Conservation (phyloP, 2,113 vertebrate species). For the Engystomops pustulosus region DNA sequence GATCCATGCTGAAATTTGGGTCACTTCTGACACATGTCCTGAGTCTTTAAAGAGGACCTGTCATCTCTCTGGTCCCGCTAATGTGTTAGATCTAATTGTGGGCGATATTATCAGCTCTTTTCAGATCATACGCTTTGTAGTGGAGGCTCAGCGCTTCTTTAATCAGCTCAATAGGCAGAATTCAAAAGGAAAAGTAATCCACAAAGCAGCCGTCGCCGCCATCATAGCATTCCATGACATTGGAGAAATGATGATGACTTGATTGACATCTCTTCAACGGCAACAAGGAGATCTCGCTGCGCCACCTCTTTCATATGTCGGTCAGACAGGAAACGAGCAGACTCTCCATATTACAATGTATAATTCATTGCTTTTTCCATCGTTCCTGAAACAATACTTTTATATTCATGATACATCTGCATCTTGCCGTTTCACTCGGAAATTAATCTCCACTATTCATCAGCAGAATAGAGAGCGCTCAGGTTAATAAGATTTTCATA, state of each 20-base stretch:
- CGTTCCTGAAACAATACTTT: constrained; percentile 52
- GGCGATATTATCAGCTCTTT: neutral
- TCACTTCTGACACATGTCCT: too few relatives aligned
- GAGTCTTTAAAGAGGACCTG: too few relatives aligned
- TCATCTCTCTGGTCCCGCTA: too few relatives aligned
- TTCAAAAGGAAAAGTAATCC: neutral
- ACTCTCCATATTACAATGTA: constrained; percentile 51
- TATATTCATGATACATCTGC: constrained; percentile 55
- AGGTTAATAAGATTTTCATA: constrained; percentile 59
- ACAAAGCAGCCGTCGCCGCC: neutral
- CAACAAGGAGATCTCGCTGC: constrained; percentile 1
- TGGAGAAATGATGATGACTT: neutral
- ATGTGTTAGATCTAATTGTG: neutral
- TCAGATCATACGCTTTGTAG: neutral
- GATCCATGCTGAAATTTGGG: too few relatives aligned
- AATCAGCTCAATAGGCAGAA: neutral
- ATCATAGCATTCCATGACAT: neutral
- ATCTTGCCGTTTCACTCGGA: constrained; percentile 51
- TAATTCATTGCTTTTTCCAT: constrained; percentile 46
- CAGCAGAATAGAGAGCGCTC: constrained; percentile 39
- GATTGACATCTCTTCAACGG: constrained; percentile 20
- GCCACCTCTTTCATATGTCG: constrained; percentile 47
- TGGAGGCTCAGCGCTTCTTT: neutral
- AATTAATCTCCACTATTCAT: constrained; percentile 61
- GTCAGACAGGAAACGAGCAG: constrained; percentile 43